Base-by-base conservation (phyloP, 1,140 invertebrate genomes). In the Battus philenor region DNA sequence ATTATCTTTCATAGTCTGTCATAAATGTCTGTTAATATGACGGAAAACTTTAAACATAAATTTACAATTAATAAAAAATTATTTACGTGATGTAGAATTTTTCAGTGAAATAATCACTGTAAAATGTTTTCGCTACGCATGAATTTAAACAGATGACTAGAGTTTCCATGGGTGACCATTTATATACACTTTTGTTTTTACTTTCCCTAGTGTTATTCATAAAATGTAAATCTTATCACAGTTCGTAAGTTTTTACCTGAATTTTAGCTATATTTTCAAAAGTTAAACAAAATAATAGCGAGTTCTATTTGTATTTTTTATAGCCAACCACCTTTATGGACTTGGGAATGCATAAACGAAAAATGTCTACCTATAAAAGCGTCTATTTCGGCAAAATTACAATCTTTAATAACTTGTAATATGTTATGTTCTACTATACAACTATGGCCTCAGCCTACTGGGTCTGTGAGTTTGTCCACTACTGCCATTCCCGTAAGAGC, bases 361-460 rank as follows among this genome's bases (percentile, higher is more conserved):
- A 73, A 72, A 59, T 85, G 81, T 53, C 58, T 78, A 15, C 68
- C 76, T 2, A 30, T 50, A 10, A 63, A 66, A 47, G 59, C 68
- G 8, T 44, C 30, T 7, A 20, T 50, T 2, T 34, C 20, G n/a
- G 46, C 36, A 20, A 63, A 58, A 45, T 29, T 78, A 20, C 73
- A 79, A 44, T 87, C 88, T 4, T 47, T 87, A 30, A 68, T 73
- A 18, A 88, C 87, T 15, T 89, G 88, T 68, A 88, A 86, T 55
- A 88, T 89, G 87, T 56, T 88, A 3, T 89, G 88, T 65, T 70
- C 78, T 9, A 80, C 78, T 2, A 75, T 82, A 16, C 83, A 87
- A 47, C 66, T 89, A 2, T 89, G 88, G 88, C 88, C 88, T 2
- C 81, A 86, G 47, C 88, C 88, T 8, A 88, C 87, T 1, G 87